Base-by-base conservation (phyloP, 2,113 vertebrate genomes). In the Vanacampus margaritifer region DNA sequence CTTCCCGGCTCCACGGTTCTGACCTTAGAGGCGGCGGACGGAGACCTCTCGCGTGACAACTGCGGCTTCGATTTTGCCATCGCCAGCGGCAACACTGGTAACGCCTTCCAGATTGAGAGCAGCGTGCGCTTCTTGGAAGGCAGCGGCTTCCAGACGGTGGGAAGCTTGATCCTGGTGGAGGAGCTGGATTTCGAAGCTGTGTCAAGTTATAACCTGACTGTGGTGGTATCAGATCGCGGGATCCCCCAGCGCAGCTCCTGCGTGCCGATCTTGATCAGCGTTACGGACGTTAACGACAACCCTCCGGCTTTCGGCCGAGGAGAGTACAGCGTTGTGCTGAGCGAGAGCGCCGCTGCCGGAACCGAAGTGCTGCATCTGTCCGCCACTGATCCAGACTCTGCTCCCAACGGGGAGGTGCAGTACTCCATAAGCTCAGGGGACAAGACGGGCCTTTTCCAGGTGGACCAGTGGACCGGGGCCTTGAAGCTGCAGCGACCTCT, bases 341-440 rank as follows among this genome's bases (percentile, higher is more conserved):
- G 92, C 0, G 97, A 98, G 80, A 92, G 90, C 0, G 83, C 91
- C 0, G 86, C 90, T 0, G 88, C 92, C 0, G 96, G 97, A 59
- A 93, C 94, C 0, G 96, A 98, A 84, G 90, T 99, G 72, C 81
- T 97, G 64, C 93, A 94, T 0, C 79, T 98, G 51, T 91, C 88
- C 3, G 97, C 97, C 64, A 92, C 91, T 0, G 89, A 99, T 0
- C 92, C 94, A 0, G 97, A 99, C 80, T 94, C 94, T 0, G 93
- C 95, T 39, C 90, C 92, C 0, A 93, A 91, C 0, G 93, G 95
- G 43, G 91, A 81, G 0, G 87, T 98, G 11, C 93, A 41, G 74
- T 98, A 97, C 87, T 91, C 85, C 57, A 93, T 98, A 77, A 98
- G 93, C 71, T 99, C 97, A 0, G 97, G 97, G 0, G 94, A 98